Evolutionary conservation across 2,888 invertebrate species (phyloP).

Genomic region (Mythimna lalbum): DNA sequence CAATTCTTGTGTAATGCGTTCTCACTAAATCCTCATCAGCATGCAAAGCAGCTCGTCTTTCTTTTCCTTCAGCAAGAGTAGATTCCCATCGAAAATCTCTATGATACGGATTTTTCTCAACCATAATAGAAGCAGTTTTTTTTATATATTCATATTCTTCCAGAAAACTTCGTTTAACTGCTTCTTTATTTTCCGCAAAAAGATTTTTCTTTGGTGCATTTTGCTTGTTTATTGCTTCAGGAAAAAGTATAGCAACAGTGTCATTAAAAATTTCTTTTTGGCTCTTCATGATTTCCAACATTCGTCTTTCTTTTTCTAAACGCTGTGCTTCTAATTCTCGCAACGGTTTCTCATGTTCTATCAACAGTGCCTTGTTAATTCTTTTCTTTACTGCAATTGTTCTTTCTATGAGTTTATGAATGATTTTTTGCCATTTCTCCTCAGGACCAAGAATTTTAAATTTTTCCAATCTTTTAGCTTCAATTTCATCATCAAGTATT

Average conservation of each 20-base stretch:
- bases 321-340: conserved; percentile 91
- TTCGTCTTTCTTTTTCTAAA: conserved; percentile 90
- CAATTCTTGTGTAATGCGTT: conserved; percentile 79
- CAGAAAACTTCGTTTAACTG: conserved; percentile 79
- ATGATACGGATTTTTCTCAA: conserved; percentile 86
- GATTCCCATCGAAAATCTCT: conserved; percentile 90
- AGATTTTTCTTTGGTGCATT: conserved; percentile 82
- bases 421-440: conserved; percentile 91
- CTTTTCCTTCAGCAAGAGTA: conserved; percentile 89
- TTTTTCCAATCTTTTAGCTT: conserved; percentile 84
- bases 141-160: conserved; percentile 79
- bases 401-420: conserved; percentile 92
- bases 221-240: conserved; percentile 90
- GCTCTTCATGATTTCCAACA: conserved; percentile 90
- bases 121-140: conserved; percentile 76
- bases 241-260: conserved; percentile 91
- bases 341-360: conserved; percentile 91
- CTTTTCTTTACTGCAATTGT: conserved; percentile 92
- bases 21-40: conserved; percentile 77
- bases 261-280: conserved; percentile 92
- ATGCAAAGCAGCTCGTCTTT: conserved; percentile 86
- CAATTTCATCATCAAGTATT: conserved; percentile 86
- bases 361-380: conserved; percentile 90
- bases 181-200: conserved; percentile 82
- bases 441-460: conserved; percentile 83